Evolutionary conservation across 2,888 invertebrate genomes (phyloP), one percentile per base, ranked within the genome.

Genomic region (Ceriagrion tenellum): DNA sequence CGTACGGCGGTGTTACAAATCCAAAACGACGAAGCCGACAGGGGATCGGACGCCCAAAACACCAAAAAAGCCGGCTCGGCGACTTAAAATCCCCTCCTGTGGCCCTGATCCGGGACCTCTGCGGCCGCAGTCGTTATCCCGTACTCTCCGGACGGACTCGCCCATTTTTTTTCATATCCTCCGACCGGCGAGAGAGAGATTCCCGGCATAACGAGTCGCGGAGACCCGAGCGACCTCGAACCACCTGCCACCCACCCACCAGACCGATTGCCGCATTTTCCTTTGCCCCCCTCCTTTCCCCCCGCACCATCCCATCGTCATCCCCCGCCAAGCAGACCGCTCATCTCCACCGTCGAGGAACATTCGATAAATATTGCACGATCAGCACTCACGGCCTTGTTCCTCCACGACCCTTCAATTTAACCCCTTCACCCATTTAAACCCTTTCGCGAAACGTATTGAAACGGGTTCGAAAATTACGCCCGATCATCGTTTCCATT

Each of bases 341-440:
- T 81, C 81, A 35, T 81, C 81, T 35, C 81, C 74, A 16, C 12
- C 81, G 30, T 12, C 26, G 2, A 8, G 47, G 81, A 18, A 35
- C 81, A 81, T 81, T 35, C 81, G 81, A 81, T 81, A 81, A 81
- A 81, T 81, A 81, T 81, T 81, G 81, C 81, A 81, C 30, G 81
- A 81, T 81, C 35, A 81, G 81, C 81, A 81, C 81, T 35, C 69
- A n/a, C 69, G 35, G 35, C 81, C 69, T n/a, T 69, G 69, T n/a
- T 69, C 26, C n/a, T 69, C 69, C n/a, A 26, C 69, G 69, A 69
- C 69, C 69, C 69, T 26, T 69, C 69, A 26, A 69, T 59, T 59
- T 26, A 69, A 69, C 69, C 69, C 18, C 69, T n/a, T 26, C 26
- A 12, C n/a, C 26, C 59, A 2, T 59, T 59, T 10, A 69, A 69